Percentiles rank a stretch among this genome's conserved stretches.
Conservation (phyloP, 1,140 invertebrate genomes). For the Drosophila parvula region DNA sequence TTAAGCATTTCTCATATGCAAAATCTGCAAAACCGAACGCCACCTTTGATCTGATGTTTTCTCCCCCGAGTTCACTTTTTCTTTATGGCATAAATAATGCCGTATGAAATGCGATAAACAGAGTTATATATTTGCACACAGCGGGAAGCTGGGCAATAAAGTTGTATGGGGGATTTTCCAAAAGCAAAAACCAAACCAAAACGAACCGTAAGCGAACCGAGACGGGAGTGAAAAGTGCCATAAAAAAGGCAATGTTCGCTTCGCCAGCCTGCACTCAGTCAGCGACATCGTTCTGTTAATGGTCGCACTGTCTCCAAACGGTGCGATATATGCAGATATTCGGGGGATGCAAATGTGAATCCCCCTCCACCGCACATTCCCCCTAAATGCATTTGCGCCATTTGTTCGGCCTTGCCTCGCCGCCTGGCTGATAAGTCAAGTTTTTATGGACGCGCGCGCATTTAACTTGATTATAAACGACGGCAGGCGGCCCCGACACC, state of each 20-base stretch:
- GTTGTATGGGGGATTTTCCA: slow-evolving; percentile 62
- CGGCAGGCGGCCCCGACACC: slow-evolving; percentile 56
- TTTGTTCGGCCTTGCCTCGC: slow-evolving; percentile 58
- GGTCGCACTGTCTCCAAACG: slow-evolving; percentile 67
- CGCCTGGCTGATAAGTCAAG: slow-evolving; percentile 68
- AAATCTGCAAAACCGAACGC: background rate
- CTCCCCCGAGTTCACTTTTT: slow-evolving; percentile 33
- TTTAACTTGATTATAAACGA: slow-evolving; percentile 82
- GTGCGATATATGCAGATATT: slow-evolving; percentile 42
- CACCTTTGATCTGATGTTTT: slow-evolving; percentile 29
- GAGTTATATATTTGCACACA: slow-evolving; percentile 73
- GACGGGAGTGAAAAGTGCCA: slow-evolving; percentile 73
- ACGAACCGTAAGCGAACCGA: slow-evolving; percentile 24
- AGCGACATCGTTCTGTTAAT: slow-evolving; percentile 80
- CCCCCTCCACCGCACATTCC: slow-evolving; percentile 3
- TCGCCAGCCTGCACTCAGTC: slow-evolving; percentile 51
- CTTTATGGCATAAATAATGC: slow-evolving; percentile 76
- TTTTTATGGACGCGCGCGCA: slow-evolving; percentile 73
- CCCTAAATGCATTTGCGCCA: slow-evolving; percentile 66
- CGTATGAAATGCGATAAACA: slow-evolving; percentile 74
- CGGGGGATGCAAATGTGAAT: slow-evolving; percentile 6
- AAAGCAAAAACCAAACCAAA: slow-evolving; percentile 28
- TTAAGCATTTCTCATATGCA: background rate
- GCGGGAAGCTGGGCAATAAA: slow-evolving; percentile 74
- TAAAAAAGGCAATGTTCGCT: slow-evolving; percentile 70